Percentiles rank a stretch among this genome's conserved stretches.
phyloP scores from a whole-genome alignment of 35 echinoderm and acorn worm genomes.

The Eucidaris tribuloides region DNA sequence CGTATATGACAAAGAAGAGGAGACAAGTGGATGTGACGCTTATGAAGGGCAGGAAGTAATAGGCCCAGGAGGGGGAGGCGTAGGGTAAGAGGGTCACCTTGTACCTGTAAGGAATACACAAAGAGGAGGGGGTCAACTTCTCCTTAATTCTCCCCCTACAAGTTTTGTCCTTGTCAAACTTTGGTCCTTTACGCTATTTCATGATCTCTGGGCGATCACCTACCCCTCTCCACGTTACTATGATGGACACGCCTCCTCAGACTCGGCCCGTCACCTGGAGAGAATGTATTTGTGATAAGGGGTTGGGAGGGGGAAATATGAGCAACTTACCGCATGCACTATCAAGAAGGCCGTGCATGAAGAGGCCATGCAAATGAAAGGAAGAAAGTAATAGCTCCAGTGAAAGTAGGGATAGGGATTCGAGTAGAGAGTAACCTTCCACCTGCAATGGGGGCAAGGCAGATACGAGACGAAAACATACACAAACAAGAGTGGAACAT shows the following conservation, averaged over 20 bases:
- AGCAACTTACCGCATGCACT: not conserved
- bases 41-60: slow-evolving; percentile 55
- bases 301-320: not conserved
- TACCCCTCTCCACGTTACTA: too few species aligned
- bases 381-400: slow-evolving; percentile 18
- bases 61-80: not conserved
- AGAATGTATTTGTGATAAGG: too few species aligned
- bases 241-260: too few species aligned
- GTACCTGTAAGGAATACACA: not conserved
- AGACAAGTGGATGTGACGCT: slow-evolving; percentile 54
- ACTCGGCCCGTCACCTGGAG: too few species aligned
- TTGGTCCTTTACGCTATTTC: too few species aligned
- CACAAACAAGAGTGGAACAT: too few species aligned
- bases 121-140: not conserved
- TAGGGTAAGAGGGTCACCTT: slow-evolving; percentile 28
- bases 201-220: too few species aligned
- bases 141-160: too few species aligned
- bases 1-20: slow-evolving; percentile 61
- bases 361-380: slow-evolving; percentile 14
- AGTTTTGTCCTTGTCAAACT: too few species aligned
- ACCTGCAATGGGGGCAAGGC: slow-evolving; percentile 8
- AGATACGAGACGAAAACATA: too few species aligned
- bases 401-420: slow-evolving; percentile 1
- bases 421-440: not conserved
- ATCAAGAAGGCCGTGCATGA: not conserved